Base-by-base conservation (phyloP, 2,888 invertebrate species). In the Trissolcus brochymenae region DNA sequence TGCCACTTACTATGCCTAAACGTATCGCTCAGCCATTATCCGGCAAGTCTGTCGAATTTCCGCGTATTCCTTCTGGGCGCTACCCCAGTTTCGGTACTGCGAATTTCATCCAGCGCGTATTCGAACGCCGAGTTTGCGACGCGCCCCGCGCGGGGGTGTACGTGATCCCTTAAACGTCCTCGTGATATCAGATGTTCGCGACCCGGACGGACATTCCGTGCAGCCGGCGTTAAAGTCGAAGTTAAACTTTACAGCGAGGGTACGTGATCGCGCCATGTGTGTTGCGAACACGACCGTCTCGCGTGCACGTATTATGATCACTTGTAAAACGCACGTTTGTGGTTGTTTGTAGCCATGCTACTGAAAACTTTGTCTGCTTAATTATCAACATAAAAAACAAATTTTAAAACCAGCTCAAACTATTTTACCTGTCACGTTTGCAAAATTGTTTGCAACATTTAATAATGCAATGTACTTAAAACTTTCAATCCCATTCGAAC, bases 161-260 rank as follows among this genome's bases (percentile, higher is more conserved):
- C 35, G 66, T 51, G 70, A 65, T 76, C 71, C 71, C 66, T 71
- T 71, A 64, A 73, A 67, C 49, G 73, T 73, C 43, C 67, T 68
- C 16, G 25, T 65, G 77, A 74, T 77, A 74, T 79, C 79, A 72
- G 67, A 66, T 67, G 81, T 67, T 81, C 78, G 81, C 84, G 78
- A 74, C 76, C 80, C 81, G 73, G 73, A 80, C 77, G 82, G 87
- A 88, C 88, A 88, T 88, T 88, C 82, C 83, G 86, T 81, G 81
- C 88, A 88, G 85, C 88, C 88, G 88, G 88, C 80, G 87, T 87
- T 84, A 81, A 82, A 83, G 80, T 83, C 83, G 80, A 85, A 87
- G 87, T 88, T 87, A 80, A 87, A 88, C 84, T 88, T 88, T 87
- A 88, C 85, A 86, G 83, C 83, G 70, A 76, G 80, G 79, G 81